A percentile compares a stretch with the other conserved stretches of the same genome.
phyloP scores from a whole-genome alignment of 2,113 vertebrate genomes.

The Platysternon megacephalum region DNA sequence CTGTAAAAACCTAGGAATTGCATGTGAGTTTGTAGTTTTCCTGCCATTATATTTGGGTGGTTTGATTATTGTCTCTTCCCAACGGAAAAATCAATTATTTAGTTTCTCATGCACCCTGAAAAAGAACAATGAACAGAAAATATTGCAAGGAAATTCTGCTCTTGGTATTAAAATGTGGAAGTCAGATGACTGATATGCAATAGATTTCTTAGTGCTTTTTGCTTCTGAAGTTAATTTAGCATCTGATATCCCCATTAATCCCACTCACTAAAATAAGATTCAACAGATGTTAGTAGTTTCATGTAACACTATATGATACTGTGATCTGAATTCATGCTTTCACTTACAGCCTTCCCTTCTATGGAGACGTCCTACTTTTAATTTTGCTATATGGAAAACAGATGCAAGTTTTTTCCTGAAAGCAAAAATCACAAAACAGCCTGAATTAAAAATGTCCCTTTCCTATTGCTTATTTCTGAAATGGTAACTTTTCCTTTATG shows the following conservation, averaged over 20 bases:
- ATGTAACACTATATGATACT: neutral
- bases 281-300: neutral
- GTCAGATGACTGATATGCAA: neutral
- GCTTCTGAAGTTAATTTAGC: neutral
- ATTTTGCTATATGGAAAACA: constrained; percentile 7
- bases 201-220: neutral
- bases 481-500: neutral
- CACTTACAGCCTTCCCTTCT: neutral
- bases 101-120: neutral
- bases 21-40: constrained; percentile 14
- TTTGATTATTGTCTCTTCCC: constrained; percentile 15
- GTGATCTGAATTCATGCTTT: neutral
- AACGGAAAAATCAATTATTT: constrained; percentile 9
- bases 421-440: neutral
- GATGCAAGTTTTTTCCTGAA: neutral
- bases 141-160: neutral
- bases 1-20: constrained; percentile 7
- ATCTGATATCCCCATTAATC: neutral
- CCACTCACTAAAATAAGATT: too few relatives aligned
- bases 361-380: neutral
- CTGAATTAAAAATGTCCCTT: neutral
- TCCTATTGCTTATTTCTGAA: neutral
- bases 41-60: constrained; percentile 12
- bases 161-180: constrained; percentile 10
- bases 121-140: constrained; percentile 23